Percentiles rank a stretch among this genome's conserved stretches.
These are phyloP conservation scores for Arizona elegans DNA, from an alignment of 2,113 vertebrate species.

Conservation along the genomic window DNA sequence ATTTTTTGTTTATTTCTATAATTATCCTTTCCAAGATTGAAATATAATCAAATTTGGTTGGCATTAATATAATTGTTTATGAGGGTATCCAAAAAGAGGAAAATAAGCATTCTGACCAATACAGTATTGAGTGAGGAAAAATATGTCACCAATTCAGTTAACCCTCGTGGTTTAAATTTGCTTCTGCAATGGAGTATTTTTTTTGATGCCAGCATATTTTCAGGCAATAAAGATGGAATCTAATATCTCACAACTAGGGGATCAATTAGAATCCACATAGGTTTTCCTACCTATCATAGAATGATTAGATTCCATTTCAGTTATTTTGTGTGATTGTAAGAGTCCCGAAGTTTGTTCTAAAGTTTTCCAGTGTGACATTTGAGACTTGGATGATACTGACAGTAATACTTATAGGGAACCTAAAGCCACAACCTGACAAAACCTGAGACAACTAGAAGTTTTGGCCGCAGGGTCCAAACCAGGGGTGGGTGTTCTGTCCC, in stretches of 20 bases:
- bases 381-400: neutral
- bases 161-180: neutral
- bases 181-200: constrained; percentile 29
- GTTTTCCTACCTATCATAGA: neutral
- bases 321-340: neutral
- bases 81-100: constrained; percentile 37
- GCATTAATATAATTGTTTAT: constrained; percentile 44
- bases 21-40: constrained; percentile 44
- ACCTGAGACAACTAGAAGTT: neutral
- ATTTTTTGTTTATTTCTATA: constrained; percentile 55
- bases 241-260: neutral
- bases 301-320: neutral
- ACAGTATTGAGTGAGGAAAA: constrained; percentile 1
- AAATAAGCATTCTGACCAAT: neutral
- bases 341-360: neutral
- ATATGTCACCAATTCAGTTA: neutral
- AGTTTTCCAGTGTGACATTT: neutral
- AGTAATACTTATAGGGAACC: neutral
- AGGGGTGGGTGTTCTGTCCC: no score
- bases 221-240: neutral
- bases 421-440: neutral
- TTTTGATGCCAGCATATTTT: neutral
- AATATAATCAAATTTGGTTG: constrained; percentile 54
- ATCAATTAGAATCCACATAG: neutral
- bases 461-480: neutral